These are phyloP conservation scores for Callimorpha dominula DNA, from an alignment of 2,888 invertebrate species.

Conservation along the genomic window DNA sequence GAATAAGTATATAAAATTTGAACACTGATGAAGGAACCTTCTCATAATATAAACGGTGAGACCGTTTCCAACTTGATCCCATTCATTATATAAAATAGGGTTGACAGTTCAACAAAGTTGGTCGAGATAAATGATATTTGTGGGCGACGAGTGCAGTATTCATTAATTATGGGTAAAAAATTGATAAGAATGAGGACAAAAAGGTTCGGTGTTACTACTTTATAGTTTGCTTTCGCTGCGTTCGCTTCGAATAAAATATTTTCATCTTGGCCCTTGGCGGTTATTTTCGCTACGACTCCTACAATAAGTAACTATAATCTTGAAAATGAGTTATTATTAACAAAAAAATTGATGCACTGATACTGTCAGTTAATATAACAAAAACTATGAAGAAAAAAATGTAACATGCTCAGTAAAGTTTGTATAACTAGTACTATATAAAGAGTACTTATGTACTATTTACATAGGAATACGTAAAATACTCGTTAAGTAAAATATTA, in stretches of 20 bases:
- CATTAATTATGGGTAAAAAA: conserved; percentile 52
- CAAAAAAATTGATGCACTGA: not conserved
- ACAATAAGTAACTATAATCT: not conserved
- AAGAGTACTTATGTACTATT: not conserved
- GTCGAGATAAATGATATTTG: conserved; percentile 55
- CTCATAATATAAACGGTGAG: conserved; percentile 45
- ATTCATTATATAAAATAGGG: conserved; percentile 68
- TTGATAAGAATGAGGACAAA: conserved; percentile 26
- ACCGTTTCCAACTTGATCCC: conserved; percentile 49
- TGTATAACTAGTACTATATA: not conserved
- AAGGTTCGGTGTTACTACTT: conserved; percentile 20
- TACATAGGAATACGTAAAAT: not conserved
- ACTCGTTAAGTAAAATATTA: not conserved
- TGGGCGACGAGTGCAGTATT: conserved; percentile 47
- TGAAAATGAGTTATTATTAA: not conserved
- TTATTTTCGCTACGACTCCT: not conserved
- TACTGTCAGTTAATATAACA: no score
- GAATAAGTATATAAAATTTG: conserved; percentile 27
- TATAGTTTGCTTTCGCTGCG: conserved; percentile 23
- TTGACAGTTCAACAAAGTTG: conserved; percentile 66
- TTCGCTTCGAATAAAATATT: not conserved
- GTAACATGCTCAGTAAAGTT: no score
- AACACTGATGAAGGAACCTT: conserved; percentile 30
- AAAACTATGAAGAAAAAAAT: no score
- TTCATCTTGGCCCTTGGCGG: not conserved